Base-by-base conservation (phyloP, 2,888 invertebrate species). In the Auanema sp. region DNA sequence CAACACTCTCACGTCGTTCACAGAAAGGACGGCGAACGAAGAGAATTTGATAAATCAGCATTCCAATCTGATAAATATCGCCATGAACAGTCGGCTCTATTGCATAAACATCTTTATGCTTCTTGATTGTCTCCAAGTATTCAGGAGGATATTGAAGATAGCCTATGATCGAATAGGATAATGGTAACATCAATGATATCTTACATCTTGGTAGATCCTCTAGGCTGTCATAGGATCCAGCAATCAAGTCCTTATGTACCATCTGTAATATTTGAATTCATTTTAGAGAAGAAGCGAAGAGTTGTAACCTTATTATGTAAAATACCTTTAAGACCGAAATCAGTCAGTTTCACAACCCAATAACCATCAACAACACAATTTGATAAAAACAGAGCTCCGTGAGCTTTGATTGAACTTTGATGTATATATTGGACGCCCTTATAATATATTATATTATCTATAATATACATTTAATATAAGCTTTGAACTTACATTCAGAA, bases 321-420 rank as follows among this genome's bases (percentile, higher is more conserved):
- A 43, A 76, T 57, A 2, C 24, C 40, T 16, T 63, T 65, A 0
- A 72, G 44, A 1, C 76, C 76, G 49, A 76, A 76, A 65, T 76
- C 76, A 0, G 73, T 76, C 14, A 76, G 41, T 52, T 73, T 73
- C 14, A 76, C 76, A 4, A 73, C 71, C 76, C 76, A 76, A 60
- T 76, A 76, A 0, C 69, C 67, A 51, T 76, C 76, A 10, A 76
- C 76, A 1, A 76, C 71, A 54, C 76, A 76, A 64, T 76, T 76
- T 3, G 73, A 69, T 3, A 76, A 53, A 23, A 67, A 76, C 2
- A 76, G 58, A 18, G 73, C 66, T 0, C 76, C 73, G 49, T 76
- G 76, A 4, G 66, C 69, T 41, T 68, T 68, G 40, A 76, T 68
- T 0, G 68, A 60, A 16, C 62, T 64, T 58, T 67, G 64, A 33